Evolutionary conservation across 92 coral and sea anemone species (phyloP), one percentile per base, ranked within the genome.

Genomic region (Epizoanthus scotinus): DNA sequence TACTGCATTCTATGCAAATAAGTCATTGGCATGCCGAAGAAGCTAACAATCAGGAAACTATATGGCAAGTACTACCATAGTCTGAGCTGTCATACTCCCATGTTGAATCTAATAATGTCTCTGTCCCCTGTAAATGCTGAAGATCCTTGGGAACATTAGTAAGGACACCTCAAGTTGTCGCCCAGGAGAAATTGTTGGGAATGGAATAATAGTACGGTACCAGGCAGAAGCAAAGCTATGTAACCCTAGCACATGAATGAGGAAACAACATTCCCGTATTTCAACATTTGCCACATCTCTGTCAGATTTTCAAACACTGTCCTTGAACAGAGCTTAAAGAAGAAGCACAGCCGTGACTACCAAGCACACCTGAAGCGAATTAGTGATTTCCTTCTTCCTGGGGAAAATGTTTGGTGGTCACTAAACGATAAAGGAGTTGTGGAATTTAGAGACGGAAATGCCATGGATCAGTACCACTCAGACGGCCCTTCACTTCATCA

Each of bases 351-450:
- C 25, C 34, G 49, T n/a, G 73, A 82, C 15, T 85, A 81, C 54
- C 82, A 60, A 59, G 84, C 84, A 5, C 87, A 83, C 42, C 87
- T 87, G 15, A 77, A 83, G 50, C 55, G 70, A 49, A 82, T 86
- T 21, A 5, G 63, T 18, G 90, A 86, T 67, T 86, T 74, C 65
- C 68, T 82, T 12, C 21, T 66, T 18, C 73, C 71, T 50, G 86
- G 90, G n/a, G 69, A 85, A 28, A 78, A 64, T 38, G 78, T 74
- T 25, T 87, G 85, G 91, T 87, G 87, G 91, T n/a, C n/a, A n/a
- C n/a, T n/a, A n/a, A n/a, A n/a, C n/a, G n/a, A n/a, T n/a, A n/a
- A 31, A 31, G 36, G 36, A 31, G 36, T 4, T 1, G 36, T 31
- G 36, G 36, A 31, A 31, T 31, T 31, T 31, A 31, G 36, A 31